Conservation (phyloP, 2,113 vertebrate species). For the Progne subis region DNA sequence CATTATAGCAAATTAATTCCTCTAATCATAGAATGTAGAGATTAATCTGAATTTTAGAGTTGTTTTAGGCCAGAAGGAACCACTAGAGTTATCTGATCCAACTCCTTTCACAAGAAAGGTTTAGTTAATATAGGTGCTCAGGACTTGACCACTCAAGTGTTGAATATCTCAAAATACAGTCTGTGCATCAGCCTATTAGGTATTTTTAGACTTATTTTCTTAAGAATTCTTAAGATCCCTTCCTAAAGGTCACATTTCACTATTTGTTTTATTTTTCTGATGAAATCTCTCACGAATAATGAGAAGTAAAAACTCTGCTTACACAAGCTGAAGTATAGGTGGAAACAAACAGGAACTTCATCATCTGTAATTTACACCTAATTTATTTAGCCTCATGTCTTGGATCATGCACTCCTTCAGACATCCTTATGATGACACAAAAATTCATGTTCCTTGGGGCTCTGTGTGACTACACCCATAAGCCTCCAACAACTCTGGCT, state of each 20-base stretch:
- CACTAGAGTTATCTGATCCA: neutral
- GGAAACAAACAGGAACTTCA: neutral
- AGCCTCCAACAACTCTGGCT: neutral
- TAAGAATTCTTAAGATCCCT: neutral
- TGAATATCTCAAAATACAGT: neutral
- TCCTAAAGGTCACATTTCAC: neutral
- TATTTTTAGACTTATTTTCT: neutral
- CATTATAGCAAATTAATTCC: neutral
- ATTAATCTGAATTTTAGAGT: neutral
- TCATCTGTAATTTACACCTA: neutral
- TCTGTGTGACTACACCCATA: rapidly evolving
- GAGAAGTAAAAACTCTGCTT: neutral
- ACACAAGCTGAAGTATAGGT: neutral
- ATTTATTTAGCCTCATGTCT: neutral
- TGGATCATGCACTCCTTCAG: neutral
- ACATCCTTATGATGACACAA: neutral
- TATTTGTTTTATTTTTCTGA: neutral
- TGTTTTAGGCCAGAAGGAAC: neutral
- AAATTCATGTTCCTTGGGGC: neutral
- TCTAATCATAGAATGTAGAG: neutral
- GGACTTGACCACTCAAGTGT: neutral
- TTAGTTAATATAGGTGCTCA: neutral
- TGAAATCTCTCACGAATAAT: no score
- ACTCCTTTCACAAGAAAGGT: neutral
- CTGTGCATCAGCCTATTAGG: neutral